Conservation (phyloP, 2,113 vertebrate genomes). For the Phasianus colchicus region DNA sequence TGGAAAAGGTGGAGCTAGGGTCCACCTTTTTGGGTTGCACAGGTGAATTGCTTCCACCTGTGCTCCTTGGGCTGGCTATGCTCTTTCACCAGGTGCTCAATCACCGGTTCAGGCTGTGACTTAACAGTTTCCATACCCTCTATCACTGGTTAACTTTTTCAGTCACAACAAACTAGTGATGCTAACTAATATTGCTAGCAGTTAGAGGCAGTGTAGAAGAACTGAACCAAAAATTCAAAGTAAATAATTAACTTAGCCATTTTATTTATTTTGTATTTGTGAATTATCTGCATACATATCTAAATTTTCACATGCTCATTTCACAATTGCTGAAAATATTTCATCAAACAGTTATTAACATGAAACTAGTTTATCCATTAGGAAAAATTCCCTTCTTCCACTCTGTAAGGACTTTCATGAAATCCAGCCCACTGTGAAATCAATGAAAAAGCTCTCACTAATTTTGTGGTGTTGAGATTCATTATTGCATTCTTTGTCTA, state of each 20-base stretch:
- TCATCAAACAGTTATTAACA: background rate
- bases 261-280: background rate
- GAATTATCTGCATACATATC: background rate
- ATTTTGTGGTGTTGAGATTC: background rate
- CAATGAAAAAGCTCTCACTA: background rate
- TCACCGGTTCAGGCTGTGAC: too few relatives aligned
- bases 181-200: background rate
- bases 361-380: background rate
- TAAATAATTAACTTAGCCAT: background rate
- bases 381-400: background rate
- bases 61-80: too few relatives aligned
- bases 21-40: too few relatives aligned
- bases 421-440: background rate
- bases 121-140: too few relatives aligned
- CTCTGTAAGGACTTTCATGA: background rate
- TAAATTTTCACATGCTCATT: background rate
- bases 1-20: too few relatives aligned
- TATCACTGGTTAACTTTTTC: background rate
- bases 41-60: too few relatives aligned
- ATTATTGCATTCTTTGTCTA: background rate
- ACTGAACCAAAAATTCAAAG: background rate
- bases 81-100: too few relatives aligned
- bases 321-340: background rate
- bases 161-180: background rate
- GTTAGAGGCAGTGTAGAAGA: background rate